Evolutionary conservation across 2,888 invertebrate genomes (phyloP).

Genomic region (Rhynchonema sp.): DNA sequence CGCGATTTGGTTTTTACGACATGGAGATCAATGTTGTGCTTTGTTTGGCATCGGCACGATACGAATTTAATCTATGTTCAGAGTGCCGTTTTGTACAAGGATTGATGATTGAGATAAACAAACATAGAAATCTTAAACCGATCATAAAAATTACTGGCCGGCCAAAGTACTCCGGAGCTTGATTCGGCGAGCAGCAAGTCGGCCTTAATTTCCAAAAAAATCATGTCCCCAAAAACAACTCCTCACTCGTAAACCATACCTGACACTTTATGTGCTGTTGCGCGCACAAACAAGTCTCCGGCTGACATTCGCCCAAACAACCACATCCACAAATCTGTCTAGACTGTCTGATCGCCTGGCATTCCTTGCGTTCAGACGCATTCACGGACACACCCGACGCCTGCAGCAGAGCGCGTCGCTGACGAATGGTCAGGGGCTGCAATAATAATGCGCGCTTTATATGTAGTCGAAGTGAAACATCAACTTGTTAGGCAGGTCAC

Average conservation of each 20-base stretch:
- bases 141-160: no score
- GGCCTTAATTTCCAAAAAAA: not conserved
- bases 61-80: no score
- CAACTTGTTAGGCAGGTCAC: no score
- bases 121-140: no score
- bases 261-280: conserved; percentile 88
- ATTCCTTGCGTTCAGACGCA: conserved; percentile 74
- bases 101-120: no score
- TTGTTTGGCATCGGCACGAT: not conserved
- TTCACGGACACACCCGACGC: conserved; percentile 86
- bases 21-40: not conserved
- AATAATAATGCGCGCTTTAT: no score
- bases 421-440: conserved; percentile 71
- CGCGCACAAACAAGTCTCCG: conserved; percentile 82
- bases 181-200: no score
- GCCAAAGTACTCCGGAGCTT: no score
- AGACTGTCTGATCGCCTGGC: conserved; percentile 48
- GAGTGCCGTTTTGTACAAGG: no score
- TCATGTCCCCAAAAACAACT: not conserved
- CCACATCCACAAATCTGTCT: conserved; percentile 54
- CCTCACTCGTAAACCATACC: conserved; percentile 29
- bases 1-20: no score
- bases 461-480: no score
- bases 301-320: conserved; percentile 71
- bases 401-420: conserved; percentile 62